These are phyloP conservation scores for Ochropleura plecta DNA, from an alignment of 2,888 invertebrate species.

Conservation along the genomic window DNA sequence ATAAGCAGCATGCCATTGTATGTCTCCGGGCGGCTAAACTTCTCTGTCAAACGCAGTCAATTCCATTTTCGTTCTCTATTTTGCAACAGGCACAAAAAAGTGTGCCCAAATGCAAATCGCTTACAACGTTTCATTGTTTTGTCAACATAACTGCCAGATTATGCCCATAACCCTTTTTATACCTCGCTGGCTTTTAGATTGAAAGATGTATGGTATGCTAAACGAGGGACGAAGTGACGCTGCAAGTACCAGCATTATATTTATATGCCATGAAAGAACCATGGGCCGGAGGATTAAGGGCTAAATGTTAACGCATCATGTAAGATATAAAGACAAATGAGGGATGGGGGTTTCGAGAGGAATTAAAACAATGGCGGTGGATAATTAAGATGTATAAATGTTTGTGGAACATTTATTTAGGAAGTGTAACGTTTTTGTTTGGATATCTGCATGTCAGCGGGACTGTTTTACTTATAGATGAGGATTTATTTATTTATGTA, in stretches of 20 bases:
- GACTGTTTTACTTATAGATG: not conserved
- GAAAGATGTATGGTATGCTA: slow-evolving; percentile 27
- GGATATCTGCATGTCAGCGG: slow-evolving; percentile 19
- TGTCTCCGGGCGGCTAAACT: too few relatives aligned
- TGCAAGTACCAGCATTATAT: slow-evolving; percentile 25
- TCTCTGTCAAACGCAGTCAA: not conserved
- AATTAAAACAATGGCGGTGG: slow-evolving; percentile 38
- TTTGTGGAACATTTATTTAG: slow-evolving; percentile 27
- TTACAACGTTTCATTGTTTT: slow-evolving; percentile 27
- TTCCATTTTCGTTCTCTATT: not conserved
- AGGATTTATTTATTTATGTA: too few relatives aligned
- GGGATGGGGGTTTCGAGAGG: slow-evolving; percentile 10
- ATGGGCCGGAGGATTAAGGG: slow-evolving; percentile 18
- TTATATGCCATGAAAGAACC: slow-evolving; percentile 31
- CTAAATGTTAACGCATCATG: slow-evolving; percentile 14
- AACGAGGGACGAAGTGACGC: slow-evolving; percentile 40
- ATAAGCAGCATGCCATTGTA: not conserved
- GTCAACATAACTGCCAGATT: slow-evolving; percentile 14
- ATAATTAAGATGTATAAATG: slow-evolving; percentile 47
- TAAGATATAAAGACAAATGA: slow-evolving; percentile 46
- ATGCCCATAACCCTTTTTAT: slow-evolving; percentile 26
- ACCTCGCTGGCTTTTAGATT: slow-evolving; percentile 12
- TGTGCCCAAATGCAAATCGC: not conserved
- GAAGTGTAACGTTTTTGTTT: slow-evolving; percentile 4
- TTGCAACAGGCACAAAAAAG: not conserved